Base-by-base conservation (phyloP, 2,888 invertebrate species). In the Chaetoderma sp. region DNA sequence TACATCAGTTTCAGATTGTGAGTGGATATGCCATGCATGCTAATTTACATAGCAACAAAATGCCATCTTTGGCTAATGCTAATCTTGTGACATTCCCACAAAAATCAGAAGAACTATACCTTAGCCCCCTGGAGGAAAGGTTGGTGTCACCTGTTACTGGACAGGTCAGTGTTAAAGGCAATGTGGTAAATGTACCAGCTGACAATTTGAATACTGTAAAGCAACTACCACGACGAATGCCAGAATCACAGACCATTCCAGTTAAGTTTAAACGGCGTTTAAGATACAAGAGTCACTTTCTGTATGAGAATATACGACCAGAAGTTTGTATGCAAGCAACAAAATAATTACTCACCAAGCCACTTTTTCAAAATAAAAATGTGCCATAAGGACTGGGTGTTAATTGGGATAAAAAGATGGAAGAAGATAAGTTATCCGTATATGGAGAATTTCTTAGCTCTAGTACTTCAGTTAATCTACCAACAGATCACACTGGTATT, bases 181-280 rank as follows among this genome's bases (percentile, higher is more conserved):
- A 69, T 66, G 63, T 66, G 10, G 65, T 66, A 2, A 66, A 63
- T 56, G 68, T 69, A 5, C 63, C 65, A 33, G 27, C 60, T 16
- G 63, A 56, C n/a, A 56, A 5, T 47, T 45, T 64, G 16, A 16
- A 47, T 16, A 60, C 67, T n/a, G 64, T 67, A n/a, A 4, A 55
- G 27, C 56, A 13, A 10, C 49, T 69, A 32, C 69, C 66, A 27
- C 33, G 66, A 36, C 21, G 32, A 49, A n/a, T 28, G 23, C 33
- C 39, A 10, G 6, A 59, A 4, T 39, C 49, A 16, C 30, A 59
- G 13, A 66, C 62, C 30, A 10, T 57, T 33, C 58, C 59, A 13
- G 47, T 62, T n/a, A 52, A 65, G 33, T 39, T 68, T 4, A 64
- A 67, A 60, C 21, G 63, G 44, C 57, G 63, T 36, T 25, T 56